These are phyloP conservation scores for Bettongia penicillata DNA, from an alignment of 2,113 vertebrate genomes.

Conservation along the genomic window DNA sequence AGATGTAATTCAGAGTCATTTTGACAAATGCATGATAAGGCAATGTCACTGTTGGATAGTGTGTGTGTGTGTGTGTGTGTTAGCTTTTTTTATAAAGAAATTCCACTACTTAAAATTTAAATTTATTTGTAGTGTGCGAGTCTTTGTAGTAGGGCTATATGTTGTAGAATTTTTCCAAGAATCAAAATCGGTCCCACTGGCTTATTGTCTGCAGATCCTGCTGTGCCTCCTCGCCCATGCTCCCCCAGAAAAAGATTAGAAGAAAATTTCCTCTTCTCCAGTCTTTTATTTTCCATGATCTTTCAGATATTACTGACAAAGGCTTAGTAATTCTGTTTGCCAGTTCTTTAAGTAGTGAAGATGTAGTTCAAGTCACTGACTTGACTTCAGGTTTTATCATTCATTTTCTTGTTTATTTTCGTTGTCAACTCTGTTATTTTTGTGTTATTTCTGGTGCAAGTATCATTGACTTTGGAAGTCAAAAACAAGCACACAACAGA, in stretches of 20 bases:
- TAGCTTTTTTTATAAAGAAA: neutral
- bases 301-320: neutral
- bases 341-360: neutral
- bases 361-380: neutral
- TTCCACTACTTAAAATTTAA: neutral
- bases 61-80: no score
- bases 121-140: neutral
- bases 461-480: neutral
- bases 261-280: neutral
- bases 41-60: neutral
- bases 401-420: neutral
- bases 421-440: neutral
- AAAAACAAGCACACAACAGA: neutral
- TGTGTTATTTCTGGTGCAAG: neutral
- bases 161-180: neutral
- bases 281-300: neutral
- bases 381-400: neutral
- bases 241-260: neutral
- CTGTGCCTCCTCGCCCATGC: no score
- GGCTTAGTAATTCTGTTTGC: neutral
- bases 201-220: neutral
- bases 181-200: neutral
- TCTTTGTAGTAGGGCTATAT: neutral
- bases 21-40: constrained; percentile 95
- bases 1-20: constrained; percentile 91